Percentiles rank a stretch among this genome's conserved stretches.
Conservation (phyloP, 2,888 invertebrate species). For the Lysandra bellargus region DNA sequence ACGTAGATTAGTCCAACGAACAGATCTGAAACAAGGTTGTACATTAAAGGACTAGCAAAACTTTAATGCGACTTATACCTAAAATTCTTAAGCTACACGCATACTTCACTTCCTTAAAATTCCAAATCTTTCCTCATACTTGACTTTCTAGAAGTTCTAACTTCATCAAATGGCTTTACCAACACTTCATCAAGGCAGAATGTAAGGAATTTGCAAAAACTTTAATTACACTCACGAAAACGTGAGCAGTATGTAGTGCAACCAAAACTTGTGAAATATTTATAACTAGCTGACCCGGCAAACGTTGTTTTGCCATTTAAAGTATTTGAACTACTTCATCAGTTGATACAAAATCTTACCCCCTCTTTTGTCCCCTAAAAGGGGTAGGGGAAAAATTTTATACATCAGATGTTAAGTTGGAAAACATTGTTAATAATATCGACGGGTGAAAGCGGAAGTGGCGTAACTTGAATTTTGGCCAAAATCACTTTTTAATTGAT, state of each 20-base stretch:
- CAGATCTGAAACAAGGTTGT: slow-evolving; percentile 84
- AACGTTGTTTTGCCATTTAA: too few species aligned
- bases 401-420: too few species aligned
- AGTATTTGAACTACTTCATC: too few species aligned
- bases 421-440: too few species aligned
- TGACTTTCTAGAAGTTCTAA: background rate
- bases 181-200: background rate
- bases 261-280: background rate
- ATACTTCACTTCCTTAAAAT: background rate
- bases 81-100: background rate
- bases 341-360: too few species aligned
- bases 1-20: slow-evolving; percentile 93
- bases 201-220: background rate
- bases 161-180: background rate
- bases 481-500: too few species aligned
- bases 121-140: background rate
- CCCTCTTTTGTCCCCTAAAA: too few species aligned
- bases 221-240: background rate
- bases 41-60: background rate
- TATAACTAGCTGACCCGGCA: background rate
- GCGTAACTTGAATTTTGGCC: too few species aligned
- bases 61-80: background rate
- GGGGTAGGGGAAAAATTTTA: too few species aligned
- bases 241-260: background rate
- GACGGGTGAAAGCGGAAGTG: too few species aligned